Base-by-base conservation (phyloP, 1,140 invertebrate species). In the Caenorhabditis tropicalis region DNA sequence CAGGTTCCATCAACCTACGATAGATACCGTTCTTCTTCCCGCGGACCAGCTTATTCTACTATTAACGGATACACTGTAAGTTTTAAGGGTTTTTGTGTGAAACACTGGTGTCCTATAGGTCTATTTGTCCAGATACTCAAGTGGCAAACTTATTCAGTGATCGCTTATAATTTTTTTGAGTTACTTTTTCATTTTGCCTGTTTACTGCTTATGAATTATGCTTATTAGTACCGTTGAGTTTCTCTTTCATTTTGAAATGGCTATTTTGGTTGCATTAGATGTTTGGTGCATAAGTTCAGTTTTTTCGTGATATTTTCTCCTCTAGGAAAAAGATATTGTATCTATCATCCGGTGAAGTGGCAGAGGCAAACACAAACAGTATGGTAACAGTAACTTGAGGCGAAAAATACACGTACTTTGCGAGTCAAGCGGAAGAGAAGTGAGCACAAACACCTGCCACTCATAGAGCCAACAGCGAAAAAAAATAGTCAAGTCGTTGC, bases 11-110 rank as follows among this genome's bases (percentile, higher is more conserved):
- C 86, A 27, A 90, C 84, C 29, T 89, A 91, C 85, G 89, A 89
- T 2, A 53, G 86, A 24, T 91, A 91, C 81, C 81, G 88, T n/a
- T 89, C 89, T 21, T 49, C 86, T n/a, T 91, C 90, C 19, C 89
- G 87, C 33, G 58, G 87, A 29, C 70, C 86, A n/a, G 21, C 43
- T 16, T 90, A 91, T 81, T 82, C 86, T 9, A 87, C 89, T 43
- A 53, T 91, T 29, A 88, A 89, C 65, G 86, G 88, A 46, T 90
- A 90, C 70, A 80, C 79, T 46, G 89, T 90, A 80, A 87, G 88
- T 90, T 46, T 48, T 70, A 24, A 21, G n/a, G n/a, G 10, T 19
- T 58, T 36, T 82, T 65, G 33, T 74, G 48, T 33, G n/a, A 39
- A 58, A 51, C 79, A 51, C 79, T 56, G 33, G 79, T 81, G 79